Evolutionary conservation across 2,888 invertebrate species (phyloP).

Genomic region (Drosophila testacea): DNA sequence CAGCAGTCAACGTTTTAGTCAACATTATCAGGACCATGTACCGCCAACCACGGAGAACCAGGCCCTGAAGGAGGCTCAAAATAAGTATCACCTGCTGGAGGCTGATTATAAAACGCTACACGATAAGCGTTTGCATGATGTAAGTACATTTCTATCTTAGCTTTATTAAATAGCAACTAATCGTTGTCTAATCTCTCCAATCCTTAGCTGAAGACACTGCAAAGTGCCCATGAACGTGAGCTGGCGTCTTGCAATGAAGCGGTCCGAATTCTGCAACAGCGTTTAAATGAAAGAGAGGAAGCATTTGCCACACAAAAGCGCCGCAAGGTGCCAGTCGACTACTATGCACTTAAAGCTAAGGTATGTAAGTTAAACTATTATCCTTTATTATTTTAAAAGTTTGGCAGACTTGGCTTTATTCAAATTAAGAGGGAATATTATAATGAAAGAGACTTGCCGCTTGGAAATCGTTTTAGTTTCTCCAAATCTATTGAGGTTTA

Average conservation of each 20-base stretch:
- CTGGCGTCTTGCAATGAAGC: conserved; percentile 86
- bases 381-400: neutral
- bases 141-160: conserved; percentile 86
- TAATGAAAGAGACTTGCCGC: too few relatives aligned
- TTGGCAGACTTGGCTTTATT: too few relatives aligned
- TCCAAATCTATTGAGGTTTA: too few relatives aligned
- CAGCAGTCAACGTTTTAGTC: conserved; percentile 38
- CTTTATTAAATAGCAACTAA: neutral
- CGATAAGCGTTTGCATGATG: conserved; percentile 92
- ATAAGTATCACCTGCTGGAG: conserved; percentile 90
- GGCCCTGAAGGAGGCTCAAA: conserved; percentile 85
- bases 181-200: conserved; percentile 4
- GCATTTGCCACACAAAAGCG: conserved; percentile 84
- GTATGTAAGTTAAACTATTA: conserved; percentile 60
- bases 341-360: conserved; percentile 85
- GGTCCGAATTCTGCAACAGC: conserved; percentile 84
- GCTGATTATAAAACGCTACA: conserved; percentile 91
- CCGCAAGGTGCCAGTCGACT: conserved; percentile 85
- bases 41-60: conserved; percentile 83
- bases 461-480: too few relatives aligned
- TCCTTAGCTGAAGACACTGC: conserved; percentile 90
- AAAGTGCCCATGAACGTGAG: conserved; percentile 90
- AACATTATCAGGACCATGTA: conserved; percentile 76
- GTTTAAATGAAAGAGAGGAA: conserved; percentile 84
- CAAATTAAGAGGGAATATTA: too few relatives aligned